Evolutionary conservation across 2,113 vertebrate species (phyloP), one percentile per base, ranked within the genome.

Genomic region (Oryzias celebensis): DNA sequence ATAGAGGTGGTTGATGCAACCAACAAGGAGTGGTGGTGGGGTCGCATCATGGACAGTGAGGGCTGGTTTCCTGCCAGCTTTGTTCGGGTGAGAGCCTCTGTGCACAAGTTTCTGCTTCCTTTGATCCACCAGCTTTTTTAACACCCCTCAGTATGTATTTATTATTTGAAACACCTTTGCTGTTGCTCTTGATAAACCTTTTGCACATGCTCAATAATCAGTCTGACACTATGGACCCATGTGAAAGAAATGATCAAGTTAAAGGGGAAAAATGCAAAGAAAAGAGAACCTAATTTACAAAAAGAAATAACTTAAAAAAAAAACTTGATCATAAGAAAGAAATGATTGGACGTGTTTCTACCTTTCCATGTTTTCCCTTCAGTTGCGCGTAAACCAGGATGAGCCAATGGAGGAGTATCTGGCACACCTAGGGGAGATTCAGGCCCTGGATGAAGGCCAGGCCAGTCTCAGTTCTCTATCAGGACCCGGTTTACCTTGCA

Each of bases 11-110:
- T 97, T 89, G 96, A 98, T 41, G 97, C 96, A 61, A 95, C 94
- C 42, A 96, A 97, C 91, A 96, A 96, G 77, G 96, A 98, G 88
- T 99, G 96, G 96, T 99, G 96, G 97, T 99, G 96, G 96, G 96
- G 96, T 1, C 92, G 95, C 18, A 95, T 96, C 52, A 84, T 93
- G 43, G 96, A 98, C 57, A 93, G 93, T 0, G 95, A 98, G 81
- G 96, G 97, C 76, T 99, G 96, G 96, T 99, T 98, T 80, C 97
- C 97, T 26, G 95, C 95, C 73, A 96, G 93, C 91, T 99, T 99
- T 3, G 95, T 99, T 58, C 91, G 96, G 93, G 96, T 99, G 90
- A 85, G 93, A 16, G 7, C 2, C 17, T 2, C 2, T 6, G 5
- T 17, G 17, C 42, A 43, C 41, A 42, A 7, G 6, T 14, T 43